These are phyloP conservation scores for Alloscopus bannaensis DNA, from an alignment of 2,888 invertebrate species.

Conservation along the genomic window DNA sequence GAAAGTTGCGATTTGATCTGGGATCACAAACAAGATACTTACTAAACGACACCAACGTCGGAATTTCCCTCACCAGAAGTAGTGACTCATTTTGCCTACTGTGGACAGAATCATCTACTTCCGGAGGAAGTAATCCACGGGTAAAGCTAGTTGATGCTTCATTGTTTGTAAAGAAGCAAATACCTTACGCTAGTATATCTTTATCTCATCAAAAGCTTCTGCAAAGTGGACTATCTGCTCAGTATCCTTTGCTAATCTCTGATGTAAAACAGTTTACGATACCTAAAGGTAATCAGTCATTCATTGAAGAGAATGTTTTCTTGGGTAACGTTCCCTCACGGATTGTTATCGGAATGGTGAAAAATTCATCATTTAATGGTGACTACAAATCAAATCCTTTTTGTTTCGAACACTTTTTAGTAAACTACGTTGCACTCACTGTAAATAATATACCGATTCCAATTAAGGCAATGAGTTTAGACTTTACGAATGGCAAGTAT, in stretches of 20 bases:
- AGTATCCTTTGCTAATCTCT: slow-evolving; percentile 66
- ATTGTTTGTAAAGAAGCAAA: slow-evolving; percentile 68
- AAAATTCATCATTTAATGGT: slow-evolving; percentile 68
- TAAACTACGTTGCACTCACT: slow-evolving; percentile 64
- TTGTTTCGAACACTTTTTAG: slow-evolving; percentile 68
- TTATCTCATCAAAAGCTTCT: slow-evolving; percentile 68
- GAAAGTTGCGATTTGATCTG: background rate
- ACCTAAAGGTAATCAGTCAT: slow-evolving; percentile 68
- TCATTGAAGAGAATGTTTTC: slow-evolving; percentile 74
- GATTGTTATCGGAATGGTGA: slow-evolving; percentile 73
- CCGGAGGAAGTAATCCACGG: slow-evolving; percentile 66
- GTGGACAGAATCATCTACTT: slow-evolving; percentile 48
- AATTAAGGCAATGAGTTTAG: slow-evolving; percentile 57
- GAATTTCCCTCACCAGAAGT: slow-evolving; percentile 1
- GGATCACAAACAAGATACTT: background rate
- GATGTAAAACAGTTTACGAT: slow-evolving; percentile 69
- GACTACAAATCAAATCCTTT: slow-evolving; percentile 67
- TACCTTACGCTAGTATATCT: slow-evolving; percentile 62
- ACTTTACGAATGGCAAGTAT: slow-evolving; percentile 50
- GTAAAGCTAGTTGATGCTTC: slow-evolving; percentile 67
- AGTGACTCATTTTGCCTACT: slow-evolving; percentile 63
- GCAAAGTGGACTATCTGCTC: slow-evolving; percentile 52
- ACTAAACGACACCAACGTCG: background rate
- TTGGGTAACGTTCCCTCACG: slow-evolving; percentile 73
- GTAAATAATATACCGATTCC: slow-evolving; percentile 71